These are phyloP conservation scores for Zele albiditarsus DNA, from an alignment of 2,888 invertebrate species.

Conservation along the genomic window DNA sequence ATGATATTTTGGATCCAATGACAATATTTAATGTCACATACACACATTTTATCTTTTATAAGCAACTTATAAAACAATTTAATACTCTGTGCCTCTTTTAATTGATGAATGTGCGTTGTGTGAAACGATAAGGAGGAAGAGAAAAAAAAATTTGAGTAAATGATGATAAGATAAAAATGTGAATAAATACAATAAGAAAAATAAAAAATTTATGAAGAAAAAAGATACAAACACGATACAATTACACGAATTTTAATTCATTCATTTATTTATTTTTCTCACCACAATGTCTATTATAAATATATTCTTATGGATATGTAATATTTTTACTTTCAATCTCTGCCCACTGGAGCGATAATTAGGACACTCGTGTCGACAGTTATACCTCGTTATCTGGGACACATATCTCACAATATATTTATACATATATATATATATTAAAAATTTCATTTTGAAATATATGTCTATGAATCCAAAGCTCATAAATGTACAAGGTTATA, in stretches of 20 bases:
- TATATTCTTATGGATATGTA: slow-evolving; percentile 42
- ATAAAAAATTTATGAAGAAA: not conserved
- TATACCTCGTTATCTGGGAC: slow-evolving; percentile 45
- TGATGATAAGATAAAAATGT: not conserved
- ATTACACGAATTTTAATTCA: not conserved
- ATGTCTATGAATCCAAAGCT: slow-evolving; percentile 30
- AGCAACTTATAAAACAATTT: no score
- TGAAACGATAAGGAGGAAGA: not conserved
- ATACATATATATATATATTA: no score
- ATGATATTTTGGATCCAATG: slow-evolving; percentile 12
- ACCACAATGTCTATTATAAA: slow-evolving; percentile 48
- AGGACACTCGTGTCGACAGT: slow-evolving; percentile 45
- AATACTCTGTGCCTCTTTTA: no score
- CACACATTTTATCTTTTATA: no score
- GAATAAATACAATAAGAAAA: not conserved
- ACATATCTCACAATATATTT: slow-evolving; percentile 34
- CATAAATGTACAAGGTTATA: slow-evolving; percentile 48
- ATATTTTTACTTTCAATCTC: slow-evolving; percentile 45
- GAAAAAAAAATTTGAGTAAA: not conserved
- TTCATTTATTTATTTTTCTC: not conserved
- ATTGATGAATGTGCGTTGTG: no score
- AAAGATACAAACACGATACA: not conserved
- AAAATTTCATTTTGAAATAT: slow-evolving; percentile 9
- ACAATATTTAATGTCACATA: no score
- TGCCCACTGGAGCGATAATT: slow-evolving; percentile 50